Base-by-base conservation (phyloP, 1,140 invertebrate genomes). In the Dinoponera quadriceps region DNA sequence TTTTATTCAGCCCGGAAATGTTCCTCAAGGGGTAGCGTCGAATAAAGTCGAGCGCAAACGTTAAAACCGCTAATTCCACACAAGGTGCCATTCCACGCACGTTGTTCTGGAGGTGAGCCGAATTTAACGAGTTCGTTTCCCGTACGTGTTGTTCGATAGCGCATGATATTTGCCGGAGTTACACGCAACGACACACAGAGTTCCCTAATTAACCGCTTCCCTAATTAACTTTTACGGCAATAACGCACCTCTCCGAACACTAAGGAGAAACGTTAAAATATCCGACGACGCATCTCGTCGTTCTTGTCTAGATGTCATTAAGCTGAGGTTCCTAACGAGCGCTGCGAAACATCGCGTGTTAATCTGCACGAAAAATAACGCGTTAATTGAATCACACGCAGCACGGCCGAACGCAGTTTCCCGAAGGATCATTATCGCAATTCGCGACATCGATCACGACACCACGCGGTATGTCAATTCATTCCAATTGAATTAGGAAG, bases 131-230 rank as follows among this genome's bases (percentile, higher is more conserved):
- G 65, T 71, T 80, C 22, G 69, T 80, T 80, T 71, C 16, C 65
- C n/a, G 16, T 27, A 69, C 49, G 57, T 14, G 29, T 57, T 48
- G 22, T 11, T 63, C 38, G 22, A 66, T 55, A 55, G 74, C 49
- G 54, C 29, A 71, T 3, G 5, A 14, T 44, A 71, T 57, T 48
- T 13, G 38, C 25, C 5, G 38, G 57, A 22, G 22, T 48, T 29
- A 48, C 20, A 33, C 22, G 13, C 33, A 51, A 49, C 38, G 62
- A 57, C 48, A 71, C 54, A 48, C 38, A 18, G 71, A 80, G 75
- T 80, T 80, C 69, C 65, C 75, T 71, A 80, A 80, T 80, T 80
- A 80, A 69, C 33, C n/a, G n/a, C n/a, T 80, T 80, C 69, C 65
- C 75, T 71, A 80, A 80, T 80, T 80, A 80, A 69, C 33, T 25